These are phyloP conservation scores for Scolopax mira DNA, from an alignment of 2,113 vertebrate species.

Conservation along the genomic window DNA sequence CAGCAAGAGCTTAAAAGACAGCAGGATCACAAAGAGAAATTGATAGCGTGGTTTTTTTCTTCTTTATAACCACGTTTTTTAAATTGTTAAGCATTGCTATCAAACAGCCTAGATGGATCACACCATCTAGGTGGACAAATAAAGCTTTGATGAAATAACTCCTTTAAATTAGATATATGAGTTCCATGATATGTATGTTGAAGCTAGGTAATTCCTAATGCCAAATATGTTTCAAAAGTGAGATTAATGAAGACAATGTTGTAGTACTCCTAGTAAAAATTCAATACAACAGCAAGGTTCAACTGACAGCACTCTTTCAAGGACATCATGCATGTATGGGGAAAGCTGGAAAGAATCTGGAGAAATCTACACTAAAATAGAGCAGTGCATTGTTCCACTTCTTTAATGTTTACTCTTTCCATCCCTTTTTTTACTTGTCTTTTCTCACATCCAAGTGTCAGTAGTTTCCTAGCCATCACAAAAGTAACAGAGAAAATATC, in stretches of 20 bases:
- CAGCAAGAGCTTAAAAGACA: slow-evolving; percentile 50
- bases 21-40: slow-evolving; percentile 45
- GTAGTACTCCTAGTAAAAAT: not conserved
- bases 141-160: slow-evolving; percentile 27
- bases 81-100: not conserved
- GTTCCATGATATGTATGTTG: not conserved
- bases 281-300: not conserved
- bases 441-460: not conserved
- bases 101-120: not conserved
- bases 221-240: not conserved
- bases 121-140: not conserved
- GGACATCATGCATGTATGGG: not conserved
- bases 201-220: not conserved
- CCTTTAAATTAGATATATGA: not conserved
- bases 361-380: not conserved
- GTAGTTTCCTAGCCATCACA: not conserved
- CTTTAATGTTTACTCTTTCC: not conserved
- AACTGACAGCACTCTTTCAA: not conserved
- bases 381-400: not conserved
- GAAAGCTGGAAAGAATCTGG: not conserved
- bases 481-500: not conserved
- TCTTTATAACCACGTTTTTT: not conserved
- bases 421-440: not conserved
- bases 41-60: slow-evolving; percentile 32
- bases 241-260: not conserved